phyloP scores from a whole-genome alignment of 2,888 invertebrate genomes.

The Phyllotreta striolata region DNA sequence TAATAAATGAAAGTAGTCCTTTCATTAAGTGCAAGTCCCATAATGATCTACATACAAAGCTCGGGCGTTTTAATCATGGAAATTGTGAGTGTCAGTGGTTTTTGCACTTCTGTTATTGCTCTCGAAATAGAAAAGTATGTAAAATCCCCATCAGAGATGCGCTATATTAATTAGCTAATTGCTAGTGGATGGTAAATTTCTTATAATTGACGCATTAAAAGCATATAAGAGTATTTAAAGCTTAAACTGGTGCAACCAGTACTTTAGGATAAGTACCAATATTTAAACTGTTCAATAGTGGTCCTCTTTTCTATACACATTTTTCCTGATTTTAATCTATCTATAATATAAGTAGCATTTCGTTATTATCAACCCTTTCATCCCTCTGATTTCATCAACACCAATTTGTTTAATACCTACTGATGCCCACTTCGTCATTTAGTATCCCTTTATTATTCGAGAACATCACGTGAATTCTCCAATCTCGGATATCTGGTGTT shows the following conservation, averaged over 20 bases:
- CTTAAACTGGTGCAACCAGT: too few relatives aligned
- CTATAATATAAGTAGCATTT: too few relatives aligned
- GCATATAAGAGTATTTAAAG: too few relatives aligned
- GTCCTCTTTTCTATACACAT: too few relatives aligned
- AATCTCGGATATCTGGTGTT: slow-evolving; percentile 1
- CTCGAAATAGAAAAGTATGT: not conserved
- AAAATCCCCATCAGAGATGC: not conserved
- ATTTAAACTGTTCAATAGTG: too few relatives aligned
- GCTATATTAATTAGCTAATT: slow-evolving; percentile 13
- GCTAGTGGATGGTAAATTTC: not conserved
- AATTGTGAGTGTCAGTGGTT: slow-evolving; percentile 16
- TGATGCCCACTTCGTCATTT: too few relatives aligned
- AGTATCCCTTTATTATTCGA: not conserved
- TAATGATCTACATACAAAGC: slow-evolving; percentile 16
- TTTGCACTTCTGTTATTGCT: slow-evolving; percentile 10
- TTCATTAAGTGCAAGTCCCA: slow-evolving; percentile 22
- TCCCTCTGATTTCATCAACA: too few relatives aligned
- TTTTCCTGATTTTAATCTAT: too few relatives aligned
- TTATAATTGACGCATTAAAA: too few relatives aligned
- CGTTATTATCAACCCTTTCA: too few relatives aligned
- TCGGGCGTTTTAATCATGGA: slow-evolving; percentile 13
- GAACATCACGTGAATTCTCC: slow-evolving; percentile 4
- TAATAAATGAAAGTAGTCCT: slow-evolving; percentile 27
- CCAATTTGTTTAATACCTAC: too few relatives aligned
- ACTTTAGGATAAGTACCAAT: too few relatives aligned